Evolutionary conservation across 2,797 vertebrate species (phyloP), one percentile per base, ranked within the genome.

Genomic region (Clarias pachynema): DNA sequence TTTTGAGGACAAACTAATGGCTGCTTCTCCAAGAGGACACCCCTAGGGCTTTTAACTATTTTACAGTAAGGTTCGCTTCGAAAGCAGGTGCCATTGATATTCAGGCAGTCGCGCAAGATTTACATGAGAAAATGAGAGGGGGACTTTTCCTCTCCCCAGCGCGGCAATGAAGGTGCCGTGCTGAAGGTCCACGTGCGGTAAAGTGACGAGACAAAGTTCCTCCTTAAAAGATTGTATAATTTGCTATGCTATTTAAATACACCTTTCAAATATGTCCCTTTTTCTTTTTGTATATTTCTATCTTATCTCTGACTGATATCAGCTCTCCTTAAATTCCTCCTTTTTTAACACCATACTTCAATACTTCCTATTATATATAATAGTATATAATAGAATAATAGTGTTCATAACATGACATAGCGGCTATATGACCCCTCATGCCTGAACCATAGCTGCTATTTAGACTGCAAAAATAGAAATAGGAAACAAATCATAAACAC

Each of bases 81-180:
- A 88, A 87, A 86, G 14, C 60, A 81, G 68, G 40, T 73, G 81
- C 87, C 81, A 88, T 81, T 89, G 86, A 88, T 86, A 89, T 89
- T 86, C 85, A 86, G 44, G 65, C 74, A 88, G 60, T 70, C 85
- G 77, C 53, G 26, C 65, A 66, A 86, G 80, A 86, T 83, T 87
- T 63, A 70, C 63, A 72, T 75, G 26, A 79, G 84, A 77, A 87
- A 85, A 80, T 44, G 22, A 72, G 70, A 34, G 66, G 62, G 69
- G 60, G 59, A 81, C 63, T 78, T 70, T 49, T 49, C 31, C 14
- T 26, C 60, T 86, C 68, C 86, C 66, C 84, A 63, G 75, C 18
- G 57, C 79, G 15, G 16, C 49, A 34, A 62, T 73, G n/a, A 78
- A 77, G 75, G 72, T 7, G 66, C 6, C 18, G 10, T n/a, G 57